These are phyloP conservation scores for Neosalanx taihuensis DNA, from an alignment of 2,797 vertebrate genomes.

Conservation along the genomic window DNA sequence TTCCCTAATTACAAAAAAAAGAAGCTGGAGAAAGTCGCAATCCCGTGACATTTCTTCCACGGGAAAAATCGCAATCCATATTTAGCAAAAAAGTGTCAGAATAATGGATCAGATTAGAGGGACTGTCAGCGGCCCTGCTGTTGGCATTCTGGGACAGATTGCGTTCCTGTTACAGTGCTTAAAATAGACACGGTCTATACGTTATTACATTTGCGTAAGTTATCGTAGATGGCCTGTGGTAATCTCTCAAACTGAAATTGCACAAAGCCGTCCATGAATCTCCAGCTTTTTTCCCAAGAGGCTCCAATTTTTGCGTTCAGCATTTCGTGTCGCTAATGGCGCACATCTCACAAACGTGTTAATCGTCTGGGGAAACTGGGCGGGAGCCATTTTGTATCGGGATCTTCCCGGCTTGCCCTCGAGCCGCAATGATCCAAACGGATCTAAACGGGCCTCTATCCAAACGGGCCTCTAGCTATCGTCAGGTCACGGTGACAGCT, in stretches of 20 bases:
- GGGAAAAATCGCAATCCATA: neutral
- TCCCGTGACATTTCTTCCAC: neutral
- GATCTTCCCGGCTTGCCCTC: neutral
- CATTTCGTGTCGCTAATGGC: no score
- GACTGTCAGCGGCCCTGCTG: neutral
- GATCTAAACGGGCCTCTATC: no score
- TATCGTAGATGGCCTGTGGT: no score
- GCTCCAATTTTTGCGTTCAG: no score
- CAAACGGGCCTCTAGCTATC: no score
- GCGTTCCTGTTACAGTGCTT: neutral
- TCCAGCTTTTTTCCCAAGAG: no score
- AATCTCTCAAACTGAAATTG: no score
- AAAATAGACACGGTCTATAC: neutral
- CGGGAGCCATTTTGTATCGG: neutral
- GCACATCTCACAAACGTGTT: no score
- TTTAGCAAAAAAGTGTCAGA: neutral
- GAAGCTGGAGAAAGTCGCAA: neutral
- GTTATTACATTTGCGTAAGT: neutral
- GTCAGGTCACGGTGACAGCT: neutral
- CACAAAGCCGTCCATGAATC: no score
- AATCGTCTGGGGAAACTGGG: neutral
- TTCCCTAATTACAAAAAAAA: neutral
- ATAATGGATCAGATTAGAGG: neutral
- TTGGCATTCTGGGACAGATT: neutral
- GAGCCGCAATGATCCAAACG: no score